Base-by-base conservation (phyloP, 2,888 invertebrate species). In the Caradrina clavipalpis region DNA sequence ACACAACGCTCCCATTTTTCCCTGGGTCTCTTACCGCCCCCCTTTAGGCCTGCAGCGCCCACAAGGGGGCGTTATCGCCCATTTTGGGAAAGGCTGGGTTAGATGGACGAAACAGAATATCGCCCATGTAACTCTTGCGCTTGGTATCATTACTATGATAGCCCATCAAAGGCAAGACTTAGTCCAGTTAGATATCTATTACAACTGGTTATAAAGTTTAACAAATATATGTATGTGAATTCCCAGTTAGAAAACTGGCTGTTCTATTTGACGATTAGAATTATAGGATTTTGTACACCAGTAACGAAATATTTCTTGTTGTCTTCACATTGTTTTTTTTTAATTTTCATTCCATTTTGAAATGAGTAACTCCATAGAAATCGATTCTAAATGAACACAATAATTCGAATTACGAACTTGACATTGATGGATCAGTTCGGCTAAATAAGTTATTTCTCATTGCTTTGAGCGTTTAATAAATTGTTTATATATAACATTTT, bases 361-460 rank as follows among this genome's bases (percentile, higher is more conserved):
- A 55, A 69, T 17, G 39, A 56, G 51, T 47, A 54, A 63, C 53
- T 57, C n/a, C 45, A 54, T 39, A 63, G 19, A 65, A 69, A 81
- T 73, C 62, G 81, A 73, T 78, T 77, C 42, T 47, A 35, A 64
- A 78, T 78, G 17, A 73, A 63, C 35, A 59, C 60, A 45, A 45
- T 59, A 42, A 39, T 60, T 57, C 45, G 56, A 78, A 81, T 69
- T 57, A 72, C 61, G 22, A 56, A 45, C 39, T 62, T 58, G 79
- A 65, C 67, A 63, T 69, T 78, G 74, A 80, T 81, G 74, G 67
- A 80, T 80, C 56, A 60, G 79, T 53, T 39, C 51, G 39, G 31
- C 39, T 13, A 57, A 57, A 49, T 22, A 47, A 50, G 26, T 31
- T 63, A 42, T 76, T 66, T 42, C 13, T 70, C n/a, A 47, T 61